These are phyloP conservation scores for Bathynomus jamesi DNA, from an alignment of 1,140 invertebrate genomes.

Conservation along the genomic window DNA sequence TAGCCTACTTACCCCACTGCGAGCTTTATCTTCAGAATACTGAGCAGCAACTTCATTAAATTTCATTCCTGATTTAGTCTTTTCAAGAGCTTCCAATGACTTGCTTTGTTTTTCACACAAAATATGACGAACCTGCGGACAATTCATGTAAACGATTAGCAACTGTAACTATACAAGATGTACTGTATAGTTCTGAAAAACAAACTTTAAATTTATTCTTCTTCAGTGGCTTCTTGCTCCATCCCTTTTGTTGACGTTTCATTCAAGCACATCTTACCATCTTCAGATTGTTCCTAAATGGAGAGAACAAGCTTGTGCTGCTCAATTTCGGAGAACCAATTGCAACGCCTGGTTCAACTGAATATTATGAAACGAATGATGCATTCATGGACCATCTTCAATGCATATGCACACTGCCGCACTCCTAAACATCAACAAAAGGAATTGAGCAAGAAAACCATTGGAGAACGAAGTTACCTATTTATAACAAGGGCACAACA, in stretches of 20 bases:
- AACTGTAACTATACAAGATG: constrained; percentile 6
- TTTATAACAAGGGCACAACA: neutral
- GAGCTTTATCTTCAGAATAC: constrained; percentile 97
- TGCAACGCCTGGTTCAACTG: neutral
- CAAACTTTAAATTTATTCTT: neutral
- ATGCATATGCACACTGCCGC: no score
- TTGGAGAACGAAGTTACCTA: no score
- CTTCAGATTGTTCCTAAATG: neutral
- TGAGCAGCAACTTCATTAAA: constrained; percentile 93
- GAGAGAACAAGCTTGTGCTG: neutral
- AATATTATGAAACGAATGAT: neutral
- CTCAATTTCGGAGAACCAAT: neutral
- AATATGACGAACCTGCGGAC: constrained; percentile 79
- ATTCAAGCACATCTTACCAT: no score
- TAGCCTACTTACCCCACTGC: constrained; percentile 63
- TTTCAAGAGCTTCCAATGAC: constrained; percentile 89
- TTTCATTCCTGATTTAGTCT: constrained; percentile 91
- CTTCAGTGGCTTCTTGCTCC: no score
- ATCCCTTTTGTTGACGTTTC: no score
- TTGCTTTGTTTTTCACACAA: constrained; percentile 98
- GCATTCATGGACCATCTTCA: neutral
- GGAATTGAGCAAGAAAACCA: no score
- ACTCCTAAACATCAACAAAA: no score
- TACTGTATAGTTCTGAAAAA: neutral
- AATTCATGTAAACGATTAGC: constrained; percentile 10